phyloP scores from a whole-genome alignment of 2,888 invertebrate species.

The Cabera pusaria region DNA sequence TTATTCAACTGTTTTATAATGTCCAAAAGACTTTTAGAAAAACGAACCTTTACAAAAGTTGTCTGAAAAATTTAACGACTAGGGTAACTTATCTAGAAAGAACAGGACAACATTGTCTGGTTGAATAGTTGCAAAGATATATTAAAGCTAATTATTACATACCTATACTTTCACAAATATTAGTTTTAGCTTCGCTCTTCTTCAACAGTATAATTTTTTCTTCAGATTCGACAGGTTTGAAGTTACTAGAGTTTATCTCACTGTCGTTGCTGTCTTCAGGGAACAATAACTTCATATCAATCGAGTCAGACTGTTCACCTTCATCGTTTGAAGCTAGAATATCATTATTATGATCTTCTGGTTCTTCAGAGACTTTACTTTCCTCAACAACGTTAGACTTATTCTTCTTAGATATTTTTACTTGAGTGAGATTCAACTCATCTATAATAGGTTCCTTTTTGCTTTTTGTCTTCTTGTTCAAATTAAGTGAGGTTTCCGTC shows the following conservation, averaged over 20 bases:
- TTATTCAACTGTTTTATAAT: no score
- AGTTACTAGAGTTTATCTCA: conserved; percentile 34
- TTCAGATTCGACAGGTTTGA: conserved; percentile 16
- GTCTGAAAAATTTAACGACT: no score
- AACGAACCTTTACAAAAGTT: no score
- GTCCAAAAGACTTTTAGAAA: no score
- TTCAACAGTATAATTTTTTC: conserved; percentile 59
- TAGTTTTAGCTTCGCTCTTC: conserved; percentile 54
- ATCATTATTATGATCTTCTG: conserved; percentile 22
- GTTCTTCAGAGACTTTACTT: conserved; percentile 16
- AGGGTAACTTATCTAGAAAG: no score
- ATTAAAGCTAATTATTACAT: conserved; percentile 29
- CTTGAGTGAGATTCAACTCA: conserved; percentile 63
- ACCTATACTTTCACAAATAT: conserved; percentile 49
- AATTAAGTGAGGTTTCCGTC: conserved; percentile 56
- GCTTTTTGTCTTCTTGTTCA: conserved; percentile 51
- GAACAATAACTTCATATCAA: conserved; percentile 64
- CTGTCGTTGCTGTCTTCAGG: conserved; percentile 65
- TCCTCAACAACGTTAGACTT: conserved; percentile 20
- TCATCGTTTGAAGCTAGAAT: conserved; percentile 22
- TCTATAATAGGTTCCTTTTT: conserved; percentile 57
- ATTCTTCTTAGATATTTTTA: conserved; percentile 44
- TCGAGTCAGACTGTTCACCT: conserved; percentile 57
- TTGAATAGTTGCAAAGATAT: no score
- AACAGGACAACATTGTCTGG: no score